Conservation (phyloP, 2,888 invertebrate species). For the Monoplex corrugatus region DNA sequence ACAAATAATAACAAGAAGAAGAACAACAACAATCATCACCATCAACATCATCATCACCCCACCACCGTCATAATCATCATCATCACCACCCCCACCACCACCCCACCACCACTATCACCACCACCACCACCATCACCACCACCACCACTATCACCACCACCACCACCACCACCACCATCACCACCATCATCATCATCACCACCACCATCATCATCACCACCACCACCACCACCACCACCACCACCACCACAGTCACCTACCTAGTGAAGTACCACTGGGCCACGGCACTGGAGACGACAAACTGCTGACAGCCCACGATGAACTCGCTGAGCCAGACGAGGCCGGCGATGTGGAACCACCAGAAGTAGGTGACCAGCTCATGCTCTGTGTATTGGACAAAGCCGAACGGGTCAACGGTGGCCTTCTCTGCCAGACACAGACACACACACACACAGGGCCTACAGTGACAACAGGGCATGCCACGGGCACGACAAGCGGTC, state of each 20-base stretch:
- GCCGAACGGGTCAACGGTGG: conserved; percentile 63
- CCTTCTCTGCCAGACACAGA: conserved; percentile 63
- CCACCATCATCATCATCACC: neutral
- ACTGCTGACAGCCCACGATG: conserved; percentile 95
- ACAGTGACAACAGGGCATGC: too few relatives aligned
- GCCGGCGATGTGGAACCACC: conserved; percentile 95
- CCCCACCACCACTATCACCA: neutral
- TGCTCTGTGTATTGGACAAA: conserved; percentile 74
- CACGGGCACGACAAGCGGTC: too few relatives aligned
- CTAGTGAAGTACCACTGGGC: conserved; percentile 95
- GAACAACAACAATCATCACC: too few relatives aligned
- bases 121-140: neutral
- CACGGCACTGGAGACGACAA: conserved; percentile 95
- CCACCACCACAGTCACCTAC: conserved; percentile 81
- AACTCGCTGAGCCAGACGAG: conserved; percentile 97
- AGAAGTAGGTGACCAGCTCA: conserved; percentile 86
- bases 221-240: neutral
- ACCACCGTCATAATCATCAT: too few relatives aligned
- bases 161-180: neutral
- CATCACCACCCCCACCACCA: neutral
- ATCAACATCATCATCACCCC: neutral
- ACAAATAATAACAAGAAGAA: too few relatives aligned
- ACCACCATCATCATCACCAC: neutral
- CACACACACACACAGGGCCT: neutral
- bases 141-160: neutral